Percentiles rank a stretch among this genome's conserved stretches.
Evolutionary conservation across 2,113 vertebrate species (phyloP).

Genomic region (human (Homo sapiens)): GRCh38 chr6:32451001-32451500

Average conservation of each 20-base stretch:
- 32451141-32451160: neutral
- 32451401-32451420: too few species aligned
- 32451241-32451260: neutral
- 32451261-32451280: neutral
- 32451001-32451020: neutral
- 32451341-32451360: too few species aligned
- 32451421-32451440: too few species aligned
- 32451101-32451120: neutral
- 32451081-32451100: neutral
- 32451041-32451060: neutral
- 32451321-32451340: too few species aligned
- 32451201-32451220: neutral
- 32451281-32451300: neutral
- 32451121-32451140: neutral
- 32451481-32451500: too few species aligned
- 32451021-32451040: neutral
- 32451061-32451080: neutral
- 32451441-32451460: too few species aligned
- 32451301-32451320: too few species aligned
- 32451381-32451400: too few species aligned
- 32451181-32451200: neutral
- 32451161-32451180: neutral
- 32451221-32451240: neutral
- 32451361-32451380: too few species aligned
- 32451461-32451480: too few species aligned